A percentile compares a stretch with the other conserved stretches of the same genome.
These are phyloP conservation scores for Parasteatoda lunata DNA, from an alignment of 2,888 invertebrate genomes.

Conservation along the genomic window DNA sequence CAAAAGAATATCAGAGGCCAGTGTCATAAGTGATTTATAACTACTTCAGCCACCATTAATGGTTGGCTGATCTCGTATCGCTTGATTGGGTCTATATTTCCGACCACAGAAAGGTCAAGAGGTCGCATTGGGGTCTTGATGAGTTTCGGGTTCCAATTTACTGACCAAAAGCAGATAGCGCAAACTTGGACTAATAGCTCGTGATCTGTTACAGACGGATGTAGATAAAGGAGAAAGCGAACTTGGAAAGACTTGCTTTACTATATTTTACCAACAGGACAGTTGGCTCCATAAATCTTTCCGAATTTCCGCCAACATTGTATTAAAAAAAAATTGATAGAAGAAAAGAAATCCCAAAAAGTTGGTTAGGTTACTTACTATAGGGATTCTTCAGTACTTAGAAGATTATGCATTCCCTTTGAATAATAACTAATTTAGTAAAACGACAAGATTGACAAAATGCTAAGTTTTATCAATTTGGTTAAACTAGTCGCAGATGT, in stretches of 20 bases:
- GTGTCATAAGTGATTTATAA: constrained; percentile 68
- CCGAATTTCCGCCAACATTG: too few species aligned
- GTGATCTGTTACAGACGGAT: constrained; percentile 11
- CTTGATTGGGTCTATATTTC: constrained; percentile 66
- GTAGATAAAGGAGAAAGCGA: constrained; percentile 4
- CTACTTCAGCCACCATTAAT: constrained; percentile 54
- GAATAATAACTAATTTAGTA: too few species aligned
- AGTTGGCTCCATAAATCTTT: too few species aligned
- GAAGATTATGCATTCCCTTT: too few species aligned
- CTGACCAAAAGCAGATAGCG: constrained; percentile 54
- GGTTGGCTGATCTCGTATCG: constrained; percentile 47
- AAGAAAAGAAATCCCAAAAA: too few species aligned
- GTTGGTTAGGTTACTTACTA: too few species aligned
- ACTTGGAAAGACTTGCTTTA: background rate
- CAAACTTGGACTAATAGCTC: constrained; percentile 45
- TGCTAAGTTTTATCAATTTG: too few species aligned
- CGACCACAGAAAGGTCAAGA: constrained; percentile 35
- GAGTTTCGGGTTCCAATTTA: constrained; percentile 57
- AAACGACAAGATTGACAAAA: too few species aligned
- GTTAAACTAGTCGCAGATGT: too few species aligned
- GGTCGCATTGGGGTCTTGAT: constrained; percentile 52
- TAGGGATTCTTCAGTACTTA: too few species aligned
- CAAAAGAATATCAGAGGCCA: constrained; percentile 29
- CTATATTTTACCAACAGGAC: too few species aligned
- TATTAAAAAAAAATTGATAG: too few species aligned